Base-by-base conservation (phyloP, 1,140 invertebrate species). In the Orchestia grillus region DNA sequence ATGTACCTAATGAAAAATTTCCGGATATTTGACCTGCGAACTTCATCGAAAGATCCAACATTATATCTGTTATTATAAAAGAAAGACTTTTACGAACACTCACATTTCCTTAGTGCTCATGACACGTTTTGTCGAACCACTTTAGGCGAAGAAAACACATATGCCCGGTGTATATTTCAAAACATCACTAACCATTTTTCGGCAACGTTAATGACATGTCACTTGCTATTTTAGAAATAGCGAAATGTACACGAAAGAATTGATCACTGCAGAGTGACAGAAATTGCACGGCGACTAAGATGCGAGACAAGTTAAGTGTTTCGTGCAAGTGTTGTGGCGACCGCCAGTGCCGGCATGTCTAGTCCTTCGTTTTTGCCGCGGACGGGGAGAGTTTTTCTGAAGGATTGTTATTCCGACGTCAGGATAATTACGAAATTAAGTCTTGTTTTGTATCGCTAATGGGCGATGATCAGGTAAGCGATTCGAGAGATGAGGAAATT, bases 371-470 rank as follows among this genome's bases (percentile, higher is more conserved):
- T 15, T 77, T 77, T 77, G 11, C 15, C 28, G 11, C 62, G 11
- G 88, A 90, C 88, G 42, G 88, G 88, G n/a, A 90, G 88, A 90
- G 88, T 90, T 90, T 90, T 90, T 90, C 88, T 90, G 41, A 41
- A 44, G 3, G 88, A 90, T 90, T n/a, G 92, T 44, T 94, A 45
- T 28, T 45, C 44, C 19, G 44, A 44, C 36, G 92, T 47, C 92
- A 47, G 92, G 43, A 8, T 94, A 94, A 94, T 94, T 94, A 94
- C 92, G 92, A 94, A 94, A 94, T 94, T 94, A 94, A 45, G 92
- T 94, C 40, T 44, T 94, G 92, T 94, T 94, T 94, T 94, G 92
- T 94, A 94, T 94, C 28, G 92, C 92, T 94, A 94, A 94, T 94
- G 44, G 44, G 44, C 92, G 44, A 94, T 94, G 92, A 94, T 94